Evolutionary conservation across 2,797 vertebrate genomes (phyloP).

Genomic region (Loris lydekkerianus): DNA sequence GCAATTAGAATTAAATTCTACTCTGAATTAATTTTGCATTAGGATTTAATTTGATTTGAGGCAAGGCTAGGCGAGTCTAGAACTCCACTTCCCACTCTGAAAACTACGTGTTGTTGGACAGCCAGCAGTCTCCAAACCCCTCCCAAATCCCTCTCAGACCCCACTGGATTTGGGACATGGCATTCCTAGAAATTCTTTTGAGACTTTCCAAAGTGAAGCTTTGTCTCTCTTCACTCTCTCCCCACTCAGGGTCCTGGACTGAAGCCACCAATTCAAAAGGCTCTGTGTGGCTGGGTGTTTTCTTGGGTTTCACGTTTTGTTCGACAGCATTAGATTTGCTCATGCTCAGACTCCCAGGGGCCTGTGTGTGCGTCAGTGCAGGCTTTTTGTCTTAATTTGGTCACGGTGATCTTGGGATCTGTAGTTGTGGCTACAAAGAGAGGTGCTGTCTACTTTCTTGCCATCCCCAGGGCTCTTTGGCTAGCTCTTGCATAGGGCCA

Average conservation of each 20-base stretch:
- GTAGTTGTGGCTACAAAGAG: constrained; percentile 67
- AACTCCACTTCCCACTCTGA: not conserved
- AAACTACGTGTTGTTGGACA: not conserved
- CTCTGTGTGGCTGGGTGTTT: constrained; percentile 77
- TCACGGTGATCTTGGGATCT: constrained; percentile 70
- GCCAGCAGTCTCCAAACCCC: constrained; percentile 5
- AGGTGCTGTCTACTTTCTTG: constrained; percentile 56
- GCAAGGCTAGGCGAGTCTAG: not conserved
- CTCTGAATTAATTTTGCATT: constrained; percentile 69
- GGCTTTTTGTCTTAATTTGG: constrained; percentile 77
- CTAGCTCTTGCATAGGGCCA: constrained; percentile 10
- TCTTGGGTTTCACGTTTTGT: constrained; percentile 83
- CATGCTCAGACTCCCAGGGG: constrained; percentile 75
- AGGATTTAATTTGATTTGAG: constrained; percentile 67
- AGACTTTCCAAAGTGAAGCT: constrained; percentile 76
- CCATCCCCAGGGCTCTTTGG: constrained; percentile 37
- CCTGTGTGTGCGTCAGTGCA: constrained; percentile 67
- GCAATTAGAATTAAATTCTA: constrained; percentile 63
- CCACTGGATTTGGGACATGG: constrained; percentile 12
- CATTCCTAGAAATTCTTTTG: constrained; percentile 83
- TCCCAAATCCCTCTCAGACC: not conserved
- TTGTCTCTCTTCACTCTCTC: constrained; percentile 65
- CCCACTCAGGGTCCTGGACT: constrained; percentile 54
- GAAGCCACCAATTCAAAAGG: constrained; percentile 77
- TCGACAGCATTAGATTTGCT: constrained; percentile 74